A percentile compares a stretch with the other conserved stretches of the same genome.
These are phyloP conservation scores for Mastigias papua DNA, from an alignment of 30 jellyfish, hydroid and myxozoan species.

Conservation along the genomic window DNA sequence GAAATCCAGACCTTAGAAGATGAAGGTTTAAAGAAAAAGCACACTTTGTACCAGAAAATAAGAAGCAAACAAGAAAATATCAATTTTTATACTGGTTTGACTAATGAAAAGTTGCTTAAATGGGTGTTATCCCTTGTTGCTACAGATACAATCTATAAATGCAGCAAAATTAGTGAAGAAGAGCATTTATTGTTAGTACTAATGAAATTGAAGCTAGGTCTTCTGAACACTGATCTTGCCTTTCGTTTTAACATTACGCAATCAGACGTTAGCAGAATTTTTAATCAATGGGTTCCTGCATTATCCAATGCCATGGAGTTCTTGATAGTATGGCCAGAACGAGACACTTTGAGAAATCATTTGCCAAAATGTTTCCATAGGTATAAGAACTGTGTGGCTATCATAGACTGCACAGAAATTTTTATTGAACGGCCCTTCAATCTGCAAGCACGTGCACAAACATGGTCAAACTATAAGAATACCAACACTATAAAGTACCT, in stretches of 20 bases:
- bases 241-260: not conserved
- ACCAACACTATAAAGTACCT: conserved; percentile 40
- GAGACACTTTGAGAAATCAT: conserved; percentile 10
- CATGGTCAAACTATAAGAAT: conserved; percentile 53
- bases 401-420: conserved; percentile 54
- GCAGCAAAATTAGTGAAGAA: too few species aligned
- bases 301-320: conserved; percentile 21
- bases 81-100: too few species aligned
- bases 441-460: conserved; percentile 57
- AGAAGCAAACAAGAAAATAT: too few species aligned
- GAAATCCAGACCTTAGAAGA: too few species aligned
- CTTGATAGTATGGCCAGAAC: conserved; percentile 42
- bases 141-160: too few species aligned
- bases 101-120: too few species aligned
- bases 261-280: not conserved
- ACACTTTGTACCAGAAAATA: too few species aligned
- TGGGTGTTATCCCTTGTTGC: too few species aligned
- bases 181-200: too few species aligned
- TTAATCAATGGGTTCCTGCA: conserved; percentile 37
- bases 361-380: conserved; percentile 27
- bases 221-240: conserved; percentile 18
- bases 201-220: too few species aligned
- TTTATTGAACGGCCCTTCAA: conserved; percentile 47
- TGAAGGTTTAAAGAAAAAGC: too few species aligned
- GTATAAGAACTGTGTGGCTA: conserved; percentile 56